A percentile compares a stretch with the other conserved stretches of the same genome.
Conservation (phyloP, 2,113 vertebrate species). For the Saccopteryx leptura region DNA sequence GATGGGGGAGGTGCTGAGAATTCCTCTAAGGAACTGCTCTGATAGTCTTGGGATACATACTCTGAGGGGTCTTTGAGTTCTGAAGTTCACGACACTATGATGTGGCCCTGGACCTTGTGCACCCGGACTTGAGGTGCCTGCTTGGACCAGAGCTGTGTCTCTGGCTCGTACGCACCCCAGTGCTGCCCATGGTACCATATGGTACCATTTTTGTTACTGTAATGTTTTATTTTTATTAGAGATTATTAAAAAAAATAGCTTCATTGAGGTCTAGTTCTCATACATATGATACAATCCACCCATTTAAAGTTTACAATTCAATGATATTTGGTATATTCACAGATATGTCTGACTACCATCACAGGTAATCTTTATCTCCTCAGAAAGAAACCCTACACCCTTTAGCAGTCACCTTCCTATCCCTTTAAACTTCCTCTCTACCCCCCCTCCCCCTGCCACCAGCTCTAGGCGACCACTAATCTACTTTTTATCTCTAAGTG, state of each 20-base stretch:
- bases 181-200: fast-evolving
- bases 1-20: neutral
- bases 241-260: neutral
- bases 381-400: neutral
- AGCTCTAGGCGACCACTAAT: neutral
- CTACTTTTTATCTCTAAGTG: neutral
- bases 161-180: fast-evolving
- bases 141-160: neutral
- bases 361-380: neutral
- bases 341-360: neutral
- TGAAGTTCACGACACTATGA: neutral
- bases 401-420: neutral
- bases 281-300: neutral
- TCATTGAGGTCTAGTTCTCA: neutral
- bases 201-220: neutral
- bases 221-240: neutral
- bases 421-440: neutral
- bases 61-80: neutral
- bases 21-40: neutral
- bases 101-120: neutral
- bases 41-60: neutral
- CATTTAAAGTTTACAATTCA: neutral
- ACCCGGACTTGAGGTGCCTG: neutral
- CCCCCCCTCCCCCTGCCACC: too few species aligned
- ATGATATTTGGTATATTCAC: neutral